Evolutionary conservation across 1,140 invertebrate species (phyloP), one percentile per base, ranked within the genome.

Genomic region (Zaprionus gabonicus): DNA sequence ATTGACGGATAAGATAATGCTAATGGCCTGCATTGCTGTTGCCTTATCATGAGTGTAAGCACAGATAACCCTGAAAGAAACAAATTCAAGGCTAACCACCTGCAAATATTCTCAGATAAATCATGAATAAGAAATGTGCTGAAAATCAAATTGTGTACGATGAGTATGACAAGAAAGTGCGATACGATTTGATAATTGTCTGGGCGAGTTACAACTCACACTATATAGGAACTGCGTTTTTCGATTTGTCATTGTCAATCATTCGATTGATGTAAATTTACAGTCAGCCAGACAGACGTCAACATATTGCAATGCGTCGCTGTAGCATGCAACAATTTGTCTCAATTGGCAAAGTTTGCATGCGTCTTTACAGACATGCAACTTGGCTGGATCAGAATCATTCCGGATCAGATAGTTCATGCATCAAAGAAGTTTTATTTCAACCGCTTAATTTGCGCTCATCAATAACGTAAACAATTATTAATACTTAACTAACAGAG

Each of bases 261-360:
- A 36, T 10, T 38, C 20, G 34, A 59, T 44, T 41, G 55, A 51
- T 46, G 44, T 25, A 44, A 64, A 31, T 31, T 28, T 49, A 51
- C 25, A 17, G 10, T 34, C 20, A 36, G 36, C 15, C 28, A 36
- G 70, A 15, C 31, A 65, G n/a, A 60, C 38, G 31, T 74, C 27
- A 41, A 51, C 44, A 53, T 38, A 68, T 46, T 72, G 36, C 41
- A 46, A 51, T 57, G 34, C n/a, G n/a, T 1, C 44, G 55, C 31
- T 68, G 65, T 74, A 25, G 71, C 72, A 84, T 81, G 82, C 82
- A 75, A 81, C 75, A 75, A 85, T 78, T 85, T 81, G 63, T 72
- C 56, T 85, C 64, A 85, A 84, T 84, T 84, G 69, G 23, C 44
- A 20, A 76, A 68, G 67, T 81, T 86, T 81, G 82, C 64, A 57